phyloP scores from a whole-genome alignment of 2,888 invertebrate species.

The Euzetes globulus region DNA sequence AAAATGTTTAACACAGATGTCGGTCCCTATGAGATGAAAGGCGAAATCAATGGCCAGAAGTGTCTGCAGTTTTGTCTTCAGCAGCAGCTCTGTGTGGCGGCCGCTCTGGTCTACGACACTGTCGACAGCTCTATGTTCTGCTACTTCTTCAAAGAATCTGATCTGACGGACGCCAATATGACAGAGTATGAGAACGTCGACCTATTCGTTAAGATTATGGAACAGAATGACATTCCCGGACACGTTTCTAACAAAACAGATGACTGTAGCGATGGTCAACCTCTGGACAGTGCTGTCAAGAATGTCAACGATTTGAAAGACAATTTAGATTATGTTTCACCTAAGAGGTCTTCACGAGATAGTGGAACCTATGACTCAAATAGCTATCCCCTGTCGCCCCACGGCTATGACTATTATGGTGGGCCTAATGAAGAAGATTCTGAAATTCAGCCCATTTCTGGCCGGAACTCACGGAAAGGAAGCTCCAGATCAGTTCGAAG shows the following conservation, averaged over 20 bases:
- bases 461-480: background rate
- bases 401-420: background rate
- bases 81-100: background rate
- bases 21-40: constrained; percentile 14
- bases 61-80: constrained; percentile 15
- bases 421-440: background rate
- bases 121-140: background rate
- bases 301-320: background rate
- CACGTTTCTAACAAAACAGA: background rate
- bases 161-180: background rate
- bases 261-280: background rate
- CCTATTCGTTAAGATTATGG: constrained; percentile 8
- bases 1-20: constrained; percentile 14
- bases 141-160: constrained; percentile 3
- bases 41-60: constrained; percentile 14
- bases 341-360: background rate
- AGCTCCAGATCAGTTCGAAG: background rate
- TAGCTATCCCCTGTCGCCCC: background rate
- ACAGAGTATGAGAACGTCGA: constrained; percentile 8
- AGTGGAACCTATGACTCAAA: background rate
- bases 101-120: constrained; percentile 2
- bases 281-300: background rate
- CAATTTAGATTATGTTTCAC: background rate
- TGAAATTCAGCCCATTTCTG: background rate
- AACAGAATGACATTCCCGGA: background rate